These are phyloP conservation scores for Erannis defoliaria DNA, from an alignment of 2,888 invertebrate species.

Conservation along the genomic window DNA sequence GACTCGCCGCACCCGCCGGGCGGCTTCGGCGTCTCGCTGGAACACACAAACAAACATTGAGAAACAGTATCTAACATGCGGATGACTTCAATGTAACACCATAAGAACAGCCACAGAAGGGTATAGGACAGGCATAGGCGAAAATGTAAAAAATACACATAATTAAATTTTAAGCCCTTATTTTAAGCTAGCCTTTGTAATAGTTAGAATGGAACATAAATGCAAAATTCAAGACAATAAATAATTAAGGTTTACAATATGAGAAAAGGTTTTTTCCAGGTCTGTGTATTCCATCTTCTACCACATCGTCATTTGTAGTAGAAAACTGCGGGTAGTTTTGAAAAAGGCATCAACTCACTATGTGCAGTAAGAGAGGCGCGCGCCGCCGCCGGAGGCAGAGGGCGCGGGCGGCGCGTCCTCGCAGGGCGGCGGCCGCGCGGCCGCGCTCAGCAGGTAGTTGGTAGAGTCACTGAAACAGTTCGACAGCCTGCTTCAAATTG, in stretches of 20 bases:
- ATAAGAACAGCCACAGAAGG: not conserved
- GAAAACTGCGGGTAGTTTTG: not conserved
- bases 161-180: too few relatives aligned
- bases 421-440: slow-evolving; percentile 73
- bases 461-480: slow-evolving; percentile 85
- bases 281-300: too few relatives aligned
- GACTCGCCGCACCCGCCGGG: slow-evolving; percentile 45
- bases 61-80: too few relatives aligned
- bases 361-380: slow-evolving; percentile 65
- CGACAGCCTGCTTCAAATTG: slow-evolving; percentile 85
- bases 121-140: too few relatives aligned
- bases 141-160: too few relatives aligned
- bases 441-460: slow-evolving; percentile 81
- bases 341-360: slow-evolving; percentile 60
- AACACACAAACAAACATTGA: slow-evolving; percentile 3
- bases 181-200: too few relatives aligned
- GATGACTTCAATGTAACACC: not conserved
- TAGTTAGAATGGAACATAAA: too few relatives aligned
- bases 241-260: too few relatives aligned
- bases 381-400: slow-evolving; percentile 47
- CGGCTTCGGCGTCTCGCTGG: slow-evolving; percentile 54
- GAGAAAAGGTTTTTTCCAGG: too few relatives aligned
- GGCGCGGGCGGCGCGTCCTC: slow-evolving; percentile 52
- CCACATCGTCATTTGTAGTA: too few relatives aligned
- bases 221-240: too few relatives aligned